Evolutionary conservation across 2,888 invertebrate species (phyloP).

Genomic region (Prenolepis imparis): DNA sequence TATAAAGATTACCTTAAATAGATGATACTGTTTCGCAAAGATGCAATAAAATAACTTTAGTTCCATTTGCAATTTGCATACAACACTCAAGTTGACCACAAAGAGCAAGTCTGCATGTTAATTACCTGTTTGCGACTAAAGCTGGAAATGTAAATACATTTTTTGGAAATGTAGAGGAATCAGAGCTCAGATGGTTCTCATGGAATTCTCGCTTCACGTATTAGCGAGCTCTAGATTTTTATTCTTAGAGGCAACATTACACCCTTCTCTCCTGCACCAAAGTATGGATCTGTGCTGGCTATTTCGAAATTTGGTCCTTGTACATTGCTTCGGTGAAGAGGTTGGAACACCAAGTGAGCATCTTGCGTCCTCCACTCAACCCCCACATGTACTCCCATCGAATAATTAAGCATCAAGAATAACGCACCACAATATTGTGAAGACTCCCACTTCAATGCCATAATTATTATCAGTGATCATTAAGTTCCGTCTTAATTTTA

Average conservation of each 20-base stretch:
- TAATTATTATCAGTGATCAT: conserved; percentile 21
- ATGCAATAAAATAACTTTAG: conserved; percentile 56
- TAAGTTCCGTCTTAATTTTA: not conserved
- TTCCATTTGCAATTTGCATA: conserved; percentile 74
- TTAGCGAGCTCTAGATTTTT: conserved; percentile 82
- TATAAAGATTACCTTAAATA: conserved; percentile 17
- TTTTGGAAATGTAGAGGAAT: conserved; percentile 86
- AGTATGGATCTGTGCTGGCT: conserved; percentile 85
- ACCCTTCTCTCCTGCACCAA: conserved; percentile 86
- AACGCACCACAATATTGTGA: conserved; percentile 70
- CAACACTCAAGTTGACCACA: conserved; percentile 82
- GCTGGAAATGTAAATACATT: conserved; percentile 86
- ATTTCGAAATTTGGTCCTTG: conserved; percentile 82
- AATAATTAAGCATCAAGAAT: conserved; percentile 67
- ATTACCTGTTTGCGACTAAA: conserved; percentile 84
- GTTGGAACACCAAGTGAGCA: conserved; percentile 80
- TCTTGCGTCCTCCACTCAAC: conserved; percentile 76
- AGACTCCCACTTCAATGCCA: not conserved
- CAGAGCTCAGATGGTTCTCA: conserved; percentile 86
- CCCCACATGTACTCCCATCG: conserved; percentile 74
- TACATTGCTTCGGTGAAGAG: conserved; percentile 78
- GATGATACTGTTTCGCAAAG: not conserved
- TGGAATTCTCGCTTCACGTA: conserved; percentile 84
- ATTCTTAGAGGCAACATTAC: conserved; percentile 82
- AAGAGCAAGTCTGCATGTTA: conserved; percentile 84